Percentiles rank a stretch among this genome's conserved stretches.
These are phyloP conservation scores for Ormyrus rosae DNA, from an alignment of 2,888 invertebrate genomes.

Conservation along the genomic window DNA sequence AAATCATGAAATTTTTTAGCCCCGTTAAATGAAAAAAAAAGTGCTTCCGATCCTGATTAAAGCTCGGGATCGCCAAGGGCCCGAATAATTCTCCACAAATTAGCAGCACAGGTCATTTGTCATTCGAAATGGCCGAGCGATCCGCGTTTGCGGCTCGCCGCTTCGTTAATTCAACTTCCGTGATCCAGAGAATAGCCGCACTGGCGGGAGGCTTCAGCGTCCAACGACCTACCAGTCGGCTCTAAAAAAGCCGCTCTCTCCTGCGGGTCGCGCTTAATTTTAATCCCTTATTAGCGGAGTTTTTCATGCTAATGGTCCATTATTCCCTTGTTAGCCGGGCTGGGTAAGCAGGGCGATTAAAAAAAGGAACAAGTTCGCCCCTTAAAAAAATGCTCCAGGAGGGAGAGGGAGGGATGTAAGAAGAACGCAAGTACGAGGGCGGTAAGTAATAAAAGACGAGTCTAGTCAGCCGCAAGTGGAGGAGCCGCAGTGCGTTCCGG, in stretches of 20 bases:
- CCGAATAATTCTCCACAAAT: constrained; percentile 6
- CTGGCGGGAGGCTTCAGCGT: no score
- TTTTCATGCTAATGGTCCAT: neutral
- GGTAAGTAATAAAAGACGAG: constrained; percentile 31
- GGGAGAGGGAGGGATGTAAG: no score
- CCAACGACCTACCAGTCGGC: no score
- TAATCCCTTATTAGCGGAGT: no score
- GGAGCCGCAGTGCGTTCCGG: no score
- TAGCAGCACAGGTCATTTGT: constrained; percentile 61
- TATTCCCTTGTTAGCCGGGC: neutral
- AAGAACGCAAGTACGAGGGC: no score
- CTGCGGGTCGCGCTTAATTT: no score
- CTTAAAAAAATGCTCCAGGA: no score
- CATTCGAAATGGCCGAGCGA: constrained; percentile 65
- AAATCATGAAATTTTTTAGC: neutral
- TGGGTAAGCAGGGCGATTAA: no score
- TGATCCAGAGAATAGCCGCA: constrained; percentile 28
- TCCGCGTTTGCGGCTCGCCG: constrained; percentile 62
- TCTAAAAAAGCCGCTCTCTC: neutral
- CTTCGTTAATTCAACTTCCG: constrained; percentile 67
- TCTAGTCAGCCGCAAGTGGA: constrained; percentile 23
- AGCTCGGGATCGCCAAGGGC: neutral
- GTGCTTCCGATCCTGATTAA: neutral
- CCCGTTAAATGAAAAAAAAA: no score
- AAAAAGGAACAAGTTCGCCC: no score